These are phyloP conservation scores for Bostrychus sinensis DNA, from an alignment of 2,113 vertebrate genomes.

Conservation along the genomic window DNA sequence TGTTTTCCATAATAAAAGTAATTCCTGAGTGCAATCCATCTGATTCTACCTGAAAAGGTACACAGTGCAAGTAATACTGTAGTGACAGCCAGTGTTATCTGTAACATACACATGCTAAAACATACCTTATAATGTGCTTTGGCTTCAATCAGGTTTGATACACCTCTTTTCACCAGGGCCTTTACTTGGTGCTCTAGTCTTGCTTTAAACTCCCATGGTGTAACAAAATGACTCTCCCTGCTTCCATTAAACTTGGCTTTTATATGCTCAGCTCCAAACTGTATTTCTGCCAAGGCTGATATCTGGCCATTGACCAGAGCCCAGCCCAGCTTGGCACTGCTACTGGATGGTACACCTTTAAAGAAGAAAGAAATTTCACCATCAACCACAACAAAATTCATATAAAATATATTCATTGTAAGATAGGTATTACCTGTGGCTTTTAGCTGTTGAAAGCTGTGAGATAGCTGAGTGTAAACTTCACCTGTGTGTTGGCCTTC, in stretches of 20 bases:
- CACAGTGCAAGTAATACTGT: neutral
- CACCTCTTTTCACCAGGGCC: conserved; percentile 62
- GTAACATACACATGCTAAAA: neutral
- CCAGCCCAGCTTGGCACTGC: conserved; percentile 53
- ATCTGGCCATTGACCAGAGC: conserved; percentile 33
- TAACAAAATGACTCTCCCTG: conserved; percentile 6
- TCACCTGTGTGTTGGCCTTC: conserved; percentile 27
- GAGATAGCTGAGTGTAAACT: conserved; percentile 70
- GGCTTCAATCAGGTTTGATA: conserved; percentile 69
- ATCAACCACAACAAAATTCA: too few relatives aligned
- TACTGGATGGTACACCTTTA: conserved; percentile 77
- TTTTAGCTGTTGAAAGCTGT: conserved; percentile 69
- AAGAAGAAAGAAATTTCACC: conserved; percentile 12
- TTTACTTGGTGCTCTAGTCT: conserved; percentile 74
- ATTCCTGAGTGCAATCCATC: conserved; percentile 56
- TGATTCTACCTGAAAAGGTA: conserved; percentile 60
- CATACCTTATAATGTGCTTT: conserved; percentile 78
- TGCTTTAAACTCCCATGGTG: conserved; percentile 45
- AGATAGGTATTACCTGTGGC: conserved; percentile 75
- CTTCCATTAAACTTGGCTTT: conserved; percentile 61
- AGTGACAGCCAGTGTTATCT: neutral
- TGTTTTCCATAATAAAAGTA: conserved; percentile 55
- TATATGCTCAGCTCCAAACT: conserved; percentile 63
- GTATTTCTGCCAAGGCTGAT: conserved; percentile 62
- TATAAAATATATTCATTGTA: neutral